Evolutionary conservation across 2,797 vertebrate species (phyloP), one percentile per base, ranked within the genome.

Genomic region (Enteromius viviparus): DNA sequence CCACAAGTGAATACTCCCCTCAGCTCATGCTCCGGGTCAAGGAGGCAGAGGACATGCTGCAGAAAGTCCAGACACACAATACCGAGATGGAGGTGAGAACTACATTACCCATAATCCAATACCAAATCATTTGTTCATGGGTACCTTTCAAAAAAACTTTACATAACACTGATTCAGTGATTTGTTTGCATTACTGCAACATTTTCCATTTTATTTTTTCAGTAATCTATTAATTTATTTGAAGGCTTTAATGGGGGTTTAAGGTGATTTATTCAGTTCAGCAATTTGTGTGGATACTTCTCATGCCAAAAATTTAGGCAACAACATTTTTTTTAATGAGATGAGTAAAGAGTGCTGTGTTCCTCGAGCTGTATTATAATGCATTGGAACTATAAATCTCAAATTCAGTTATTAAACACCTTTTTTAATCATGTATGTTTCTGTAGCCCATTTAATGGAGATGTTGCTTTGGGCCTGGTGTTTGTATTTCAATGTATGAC

Each of bases 41-140:
- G 1, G 98, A 99, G 90, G 96, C 97, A 0, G 97, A 99, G 91
- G 97, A 98, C n/a, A 88, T 96, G 84, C 91, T 97, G 83, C 96
- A 95, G 91, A 97, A 95, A 82, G 94, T 96, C 51, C 97, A 98
- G 14, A 93, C 65, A 1, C 95, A 97, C 89, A 96, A 94, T 79
- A 0, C 88, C 0, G 97, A 98, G 92, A 94, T 99, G 93, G 97
- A 99, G 96, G 98, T 99, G 92, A 88, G 45, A 79, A 74, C 47
- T 77, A 34, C 32, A 45, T 37, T 45, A 26, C 83, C 45, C 62
- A 75, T 34, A 75, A 77, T 83, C 34, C 83, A 34, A 60, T 26
- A 11, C 23, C 8, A 65, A 45, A 42, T 11, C 8, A 51, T 71
- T 75, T 7, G 4, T 8, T 40, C 26, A 53, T 7, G 51, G 11